Conservation (phyloP, 2,797 vertebrate species). For the Triplophysa bombifrons region DNA sequence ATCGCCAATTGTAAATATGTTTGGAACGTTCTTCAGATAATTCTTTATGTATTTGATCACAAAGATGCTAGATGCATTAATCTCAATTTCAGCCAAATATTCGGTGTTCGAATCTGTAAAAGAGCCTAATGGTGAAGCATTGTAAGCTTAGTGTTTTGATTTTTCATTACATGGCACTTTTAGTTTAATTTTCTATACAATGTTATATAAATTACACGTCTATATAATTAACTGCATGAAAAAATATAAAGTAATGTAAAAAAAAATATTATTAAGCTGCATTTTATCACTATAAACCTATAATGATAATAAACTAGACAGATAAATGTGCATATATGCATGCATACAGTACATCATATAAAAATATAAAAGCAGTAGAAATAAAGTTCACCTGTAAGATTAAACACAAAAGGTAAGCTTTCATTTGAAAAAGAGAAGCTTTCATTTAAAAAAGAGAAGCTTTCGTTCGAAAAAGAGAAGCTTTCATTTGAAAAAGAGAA, state of each 20-base stretch:
- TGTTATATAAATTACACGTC: too few species aligned
- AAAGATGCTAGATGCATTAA: constrained; percentile 9
- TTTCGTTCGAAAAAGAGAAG: too few species aligned
- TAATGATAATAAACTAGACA: too few species aligned
- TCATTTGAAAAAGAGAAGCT: not conserved
- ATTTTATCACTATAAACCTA: too few species aligned
- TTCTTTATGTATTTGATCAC: constrained; percentile 26
- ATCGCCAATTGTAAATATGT: constrained; percentile 8
- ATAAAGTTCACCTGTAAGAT: constrained; percentile 2
- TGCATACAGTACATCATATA: not conserved
- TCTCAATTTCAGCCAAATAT: constrained; percentile 46
- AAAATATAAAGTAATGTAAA: too few species aligned
- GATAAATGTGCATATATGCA: too few species aligned
- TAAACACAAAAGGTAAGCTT: not conserved
- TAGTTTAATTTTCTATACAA: not conserved
- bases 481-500: not conserved
- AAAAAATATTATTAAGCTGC: too few species aligned
- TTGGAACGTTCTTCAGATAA: constrained; percentile 21
- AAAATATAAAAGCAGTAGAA: not conserved
- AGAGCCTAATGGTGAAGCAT: not conserved
- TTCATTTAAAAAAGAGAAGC: not conserved
- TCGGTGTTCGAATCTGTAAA: constrained; percentile 5
- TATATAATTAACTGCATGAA: too few species aligned
- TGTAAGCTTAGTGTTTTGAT: not conserved
- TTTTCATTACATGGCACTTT: not conserved